These are phyloP conservation scores for Stigmatopora nigra DNA, from an alignment of 2,113 vertebrate genomes.

Conservation along the genomic window DNA sequence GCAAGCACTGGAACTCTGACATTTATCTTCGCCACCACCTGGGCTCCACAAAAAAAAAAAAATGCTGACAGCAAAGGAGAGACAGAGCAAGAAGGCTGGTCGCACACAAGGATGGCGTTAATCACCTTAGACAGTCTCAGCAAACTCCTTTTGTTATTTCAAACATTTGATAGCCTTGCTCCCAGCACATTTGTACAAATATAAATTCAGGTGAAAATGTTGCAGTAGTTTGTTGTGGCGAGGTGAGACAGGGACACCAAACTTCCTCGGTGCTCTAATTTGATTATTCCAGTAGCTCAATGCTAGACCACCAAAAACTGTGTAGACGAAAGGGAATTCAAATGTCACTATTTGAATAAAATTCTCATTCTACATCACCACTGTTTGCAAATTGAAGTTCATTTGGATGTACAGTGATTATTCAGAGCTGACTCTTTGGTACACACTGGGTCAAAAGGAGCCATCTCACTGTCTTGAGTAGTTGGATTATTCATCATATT, in stretches of 20 bases:
- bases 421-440: constrained; percentile 3
- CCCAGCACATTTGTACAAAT: not conserved
- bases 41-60: constrained; percentile 21
- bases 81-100: not conserved
- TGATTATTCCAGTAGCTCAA: not conserved
- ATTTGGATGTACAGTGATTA: not conserved
- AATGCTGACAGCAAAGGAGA: constrained; percentile 29
- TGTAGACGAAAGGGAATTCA: not conserved
- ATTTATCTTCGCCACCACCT: constrained; percentile 46
- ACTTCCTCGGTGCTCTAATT: not conserved
- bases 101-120: constrained; percentile 18
- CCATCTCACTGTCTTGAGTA: not conserved
- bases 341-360: constrained; percentile 26
- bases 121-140: constrained; percentile 17
- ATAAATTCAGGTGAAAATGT: not conserved
- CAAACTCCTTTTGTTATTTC: constrained; percentile 11
- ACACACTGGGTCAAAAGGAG: not conserved
- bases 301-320: not conserved
- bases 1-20: constrained; percentile 24
- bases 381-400: not conserved
- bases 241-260: not conserved
- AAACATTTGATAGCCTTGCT: constrained; percentile 5
- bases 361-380: not conserved
- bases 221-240: not conserved
- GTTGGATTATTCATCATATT: not conserved